Percentiles rank a stretch among this genome's conserved stretches.
These are phyloP conservation scores for Folsomia manolachei DNA, from an alignment of 2,888 invertebrate genomes.

Conservation along the genomic window DNA sequence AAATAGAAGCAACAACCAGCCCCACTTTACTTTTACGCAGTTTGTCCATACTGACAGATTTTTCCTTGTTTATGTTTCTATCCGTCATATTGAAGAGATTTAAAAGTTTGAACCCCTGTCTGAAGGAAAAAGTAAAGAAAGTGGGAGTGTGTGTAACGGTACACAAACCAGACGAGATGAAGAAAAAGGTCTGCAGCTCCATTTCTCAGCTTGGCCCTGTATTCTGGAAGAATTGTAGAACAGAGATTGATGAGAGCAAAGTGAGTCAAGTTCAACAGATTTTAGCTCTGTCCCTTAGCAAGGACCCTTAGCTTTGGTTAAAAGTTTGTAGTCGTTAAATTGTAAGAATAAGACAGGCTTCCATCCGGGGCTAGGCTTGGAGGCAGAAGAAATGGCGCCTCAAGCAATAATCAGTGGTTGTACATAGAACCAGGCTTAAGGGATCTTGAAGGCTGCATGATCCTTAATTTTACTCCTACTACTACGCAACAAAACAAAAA, in stretches of 20 bases:
- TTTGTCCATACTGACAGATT: background rate
- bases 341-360: no score
- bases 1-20: background rate
- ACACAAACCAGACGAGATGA: background rate
- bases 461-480: no score
- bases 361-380: background rate
- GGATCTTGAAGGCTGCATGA: background rate
- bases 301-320: background rate
- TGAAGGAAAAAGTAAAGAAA: background rate
- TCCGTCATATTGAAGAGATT: background rate
- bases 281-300: background rate
- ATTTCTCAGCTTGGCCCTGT: background rate
- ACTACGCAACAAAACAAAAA: background rate
- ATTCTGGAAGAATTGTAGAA: no score
- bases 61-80: background rate
- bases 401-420: background rate
- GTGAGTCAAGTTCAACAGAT: no score
- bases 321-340: no score
- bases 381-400: conserved; percentile 7
- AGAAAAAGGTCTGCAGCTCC: background rate
- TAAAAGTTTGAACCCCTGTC: background rate
- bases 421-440: background rate
- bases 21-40: background rate
- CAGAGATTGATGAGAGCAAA: background rate
- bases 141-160: background rate